Evolutionary conservation across 2,113 vertebrate genomes (phyloP).

Genomic region (Bubo blakistoni): DNA sequence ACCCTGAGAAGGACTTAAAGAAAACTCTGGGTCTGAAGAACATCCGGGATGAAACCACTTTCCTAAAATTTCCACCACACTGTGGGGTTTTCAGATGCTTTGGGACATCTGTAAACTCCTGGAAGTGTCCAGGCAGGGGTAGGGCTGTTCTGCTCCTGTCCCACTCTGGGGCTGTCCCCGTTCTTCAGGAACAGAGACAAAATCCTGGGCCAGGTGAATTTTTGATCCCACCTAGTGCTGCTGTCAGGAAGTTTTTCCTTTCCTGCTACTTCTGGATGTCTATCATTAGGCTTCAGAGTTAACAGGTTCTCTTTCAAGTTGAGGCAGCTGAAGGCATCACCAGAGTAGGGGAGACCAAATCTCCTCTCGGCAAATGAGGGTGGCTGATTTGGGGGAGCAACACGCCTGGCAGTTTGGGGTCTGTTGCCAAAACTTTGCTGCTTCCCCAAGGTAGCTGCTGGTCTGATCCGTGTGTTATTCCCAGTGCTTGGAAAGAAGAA

Average conservation of each 20-base stretch:
- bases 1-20: not conserved
- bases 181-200: not conserved
- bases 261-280: not conserved
- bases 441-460: not conserved
- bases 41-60: not conserved
- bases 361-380: no score
- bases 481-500: not conserved
- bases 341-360: fast-evolving
- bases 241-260: not conserved
- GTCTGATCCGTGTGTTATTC: fast-evolving
- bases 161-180: fast-evolving
- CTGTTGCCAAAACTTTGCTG: fast-evolving
- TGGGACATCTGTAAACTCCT: fast-evolving
- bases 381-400: not conserved
- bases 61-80: fast-evolving
- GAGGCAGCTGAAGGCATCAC: fast-evolving
- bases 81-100: fast-evolving
- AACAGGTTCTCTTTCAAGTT: not conserved
- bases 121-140: not conserved
- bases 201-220: not conserved
- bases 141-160: not conserved
- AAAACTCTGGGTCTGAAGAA: not conserved
- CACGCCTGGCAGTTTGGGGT: not conserved
- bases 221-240: not conserved
- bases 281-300: not conserved